Conservation (phyloP, 2,113 vertebrate genomes). For the Macroglossus sobrinus region DNA sequence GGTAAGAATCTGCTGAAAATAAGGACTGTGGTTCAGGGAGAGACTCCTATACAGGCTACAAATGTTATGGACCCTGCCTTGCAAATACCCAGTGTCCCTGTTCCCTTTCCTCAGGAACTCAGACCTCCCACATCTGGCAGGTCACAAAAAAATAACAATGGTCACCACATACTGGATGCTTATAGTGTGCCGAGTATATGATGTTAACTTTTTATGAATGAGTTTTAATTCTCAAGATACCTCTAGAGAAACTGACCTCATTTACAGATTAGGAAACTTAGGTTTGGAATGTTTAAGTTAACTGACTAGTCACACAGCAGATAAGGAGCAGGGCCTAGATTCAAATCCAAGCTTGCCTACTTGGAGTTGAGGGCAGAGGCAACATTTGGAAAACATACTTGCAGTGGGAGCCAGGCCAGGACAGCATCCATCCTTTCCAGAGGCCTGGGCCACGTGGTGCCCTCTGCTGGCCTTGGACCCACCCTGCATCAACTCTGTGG, state of each 20-base stretch:
- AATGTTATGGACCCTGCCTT: background rate
- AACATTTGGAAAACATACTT: background rate
- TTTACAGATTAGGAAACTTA: background rate
- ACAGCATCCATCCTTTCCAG: background rate
- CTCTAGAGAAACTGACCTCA: background rate
- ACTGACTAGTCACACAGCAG: background rate
- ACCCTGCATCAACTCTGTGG: background rate
- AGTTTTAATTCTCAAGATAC: background rate
- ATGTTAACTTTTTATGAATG: background rate
- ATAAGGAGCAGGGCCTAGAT: background rate
- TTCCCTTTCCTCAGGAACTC: background rate
- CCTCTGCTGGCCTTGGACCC: constrained; percentile 18
- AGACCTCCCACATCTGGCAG: background rate
- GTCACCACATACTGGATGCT: background rate
- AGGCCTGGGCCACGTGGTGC: background rate
- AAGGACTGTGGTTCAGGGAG: background rate
- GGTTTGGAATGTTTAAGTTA: background rate
- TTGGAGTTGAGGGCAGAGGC: background rate
- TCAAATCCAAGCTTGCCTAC: background rate
- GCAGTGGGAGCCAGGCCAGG: background rate
- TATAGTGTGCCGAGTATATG: background rate
- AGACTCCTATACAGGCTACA: background rate
- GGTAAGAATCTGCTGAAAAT: background rate
- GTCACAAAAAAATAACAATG: background rate
- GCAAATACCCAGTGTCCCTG: background rate